A percentile compares a stretch with the other conserved stretches of the same genome.
These are phyloP conservation scores for Garrulus glandarius DNA, from an alignment of 2,797 vertebrate species.

Conservation along the genomic window DNA sequence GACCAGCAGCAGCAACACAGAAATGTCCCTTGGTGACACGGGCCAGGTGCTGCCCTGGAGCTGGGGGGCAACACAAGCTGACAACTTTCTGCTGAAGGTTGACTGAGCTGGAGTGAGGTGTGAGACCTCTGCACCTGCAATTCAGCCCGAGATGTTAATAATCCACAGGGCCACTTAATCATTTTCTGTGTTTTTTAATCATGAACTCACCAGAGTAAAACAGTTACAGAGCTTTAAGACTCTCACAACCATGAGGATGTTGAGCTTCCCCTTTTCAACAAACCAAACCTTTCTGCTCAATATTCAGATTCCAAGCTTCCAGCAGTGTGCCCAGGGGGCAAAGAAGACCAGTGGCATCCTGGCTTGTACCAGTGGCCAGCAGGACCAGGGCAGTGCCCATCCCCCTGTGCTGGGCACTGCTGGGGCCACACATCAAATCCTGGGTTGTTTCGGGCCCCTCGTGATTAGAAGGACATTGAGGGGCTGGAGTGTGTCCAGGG, in stretches of 20 bases:
- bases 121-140: background rate
- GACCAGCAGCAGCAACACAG: background rate
- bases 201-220: background rate
- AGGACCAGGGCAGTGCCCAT: background rate
- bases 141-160: background rate
- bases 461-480: background rate
- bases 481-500: background rate
- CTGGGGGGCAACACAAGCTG: background rate
- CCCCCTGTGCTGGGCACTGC: background rate
- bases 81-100: background rate
- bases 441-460: background rate
- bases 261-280: background rate
- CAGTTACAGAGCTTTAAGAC: background rate
- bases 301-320: background rate
- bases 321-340: background rate
- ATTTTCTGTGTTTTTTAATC: background rate
- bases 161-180: background rate
- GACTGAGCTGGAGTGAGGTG: background rate
- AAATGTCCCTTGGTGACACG: background rate
- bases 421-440: background rate
- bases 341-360: background rate
- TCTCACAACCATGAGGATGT: rapidly evolving
- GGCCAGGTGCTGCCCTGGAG: too few relatives aligned
- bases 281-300: background rate
- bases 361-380: background rate